phyloP scores from a whole-genome alignment of 2,888 invertebrate genomes.

The Mythimna impura region DNA sequence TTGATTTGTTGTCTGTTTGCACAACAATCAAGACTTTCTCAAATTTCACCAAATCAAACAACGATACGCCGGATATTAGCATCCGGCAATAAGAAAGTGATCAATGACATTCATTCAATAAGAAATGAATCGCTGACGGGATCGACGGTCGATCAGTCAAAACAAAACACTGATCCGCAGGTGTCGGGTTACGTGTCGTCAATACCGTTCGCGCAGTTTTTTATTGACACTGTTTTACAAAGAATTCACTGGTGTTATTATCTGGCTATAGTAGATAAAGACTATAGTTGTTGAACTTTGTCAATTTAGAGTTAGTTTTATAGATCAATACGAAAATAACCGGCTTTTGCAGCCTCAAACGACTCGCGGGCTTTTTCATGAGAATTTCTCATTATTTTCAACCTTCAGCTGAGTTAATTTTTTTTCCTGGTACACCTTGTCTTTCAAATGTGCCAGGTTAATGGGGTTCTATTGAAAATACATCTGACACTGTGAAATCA shows the following conservation, averaged over 20 bases:
- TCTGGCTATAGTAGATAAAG: neutral
- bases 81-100: conserved; percentile 40
- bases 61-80: conserved; percentile 48
- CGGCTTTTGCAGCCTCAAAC: too few relatives aligned
- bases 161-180: conserved; percentile 71
- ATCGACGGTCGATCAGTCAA: conserved; percentile 70
- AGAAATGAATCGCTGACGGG: conserved; percentile 42
- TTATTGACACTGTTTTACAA: neutral
- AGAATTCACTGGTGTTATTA: neutral
- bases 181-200: conserved; percentile 65
- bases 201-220: neutral
- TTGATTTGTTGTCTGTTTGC: conserved; percentile 38
- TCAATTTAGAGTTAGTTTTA: too few relatives aligned
- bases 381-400: too few relatives aligned
- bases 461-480: too few relatives aligned
- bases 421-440: too few relatives aligned
- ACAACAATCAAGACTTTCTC: conserved; percentile 52
- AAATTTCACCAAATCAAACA: conserved; percentile 55
- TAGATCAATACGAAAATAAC: too few relatives aligned
- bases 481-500: too few relatives aligned
- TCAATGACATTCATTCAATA: conserved; percentile 57
- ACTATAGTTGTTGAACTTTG: too few relatives aligned
- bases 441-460: too few relatives aligned
- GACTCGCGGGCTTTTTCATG: too few relatives aligned
- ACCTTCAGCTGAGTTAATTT: too few relatives aligned